phyloP scores from a whole-genome alignment of 2,113 vertebrate genomes.

The Neolamprologus modestus region DNA sequence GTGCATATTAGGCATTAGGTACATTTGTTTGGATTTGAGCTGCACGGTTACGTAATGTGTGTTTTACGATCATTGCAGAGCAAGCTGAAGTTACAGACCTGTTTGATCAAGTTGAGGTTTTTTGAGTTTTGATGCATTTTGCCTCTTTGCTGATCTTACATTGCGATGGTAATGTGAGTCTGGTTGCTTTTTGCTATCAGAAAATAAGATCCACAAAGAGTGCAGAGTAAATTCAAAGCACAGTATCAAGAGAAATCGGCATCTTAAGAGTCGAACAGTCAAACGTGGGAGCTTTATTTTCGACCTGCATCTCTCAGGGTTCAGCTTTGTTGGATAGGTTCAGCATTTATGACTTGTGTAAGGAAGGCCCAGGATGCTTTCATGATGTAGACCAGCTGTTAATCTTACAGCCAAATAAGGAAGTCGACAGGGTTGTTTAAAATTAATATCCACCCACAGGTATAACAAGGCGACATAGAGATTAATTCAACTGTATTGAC shows the following conservation, averaged over 20 bases:
- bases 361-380: not conserved
- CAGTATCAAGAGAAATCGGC: not conserved
- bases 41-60: not conserved
- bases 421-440: not conserved
- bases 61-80: not conserved
- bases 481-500: not conserved
- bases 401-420: not conserved
- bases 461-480: not conserved
- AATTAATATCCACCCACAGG: not conserved
- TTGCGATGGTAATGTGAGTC: not conserved
- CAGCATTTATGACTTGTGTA: not conserved
- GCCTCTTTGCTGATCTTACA: not conserved
- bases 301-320: not conserved
- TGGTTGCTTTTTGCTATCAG: not conserved
- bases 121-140: not conserved
- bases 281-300: not conserved
- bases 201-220: not conserved
- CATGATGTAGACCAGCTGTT: not conserved
- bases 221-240: not conserved
- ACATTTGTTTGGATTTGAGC: not conserved
- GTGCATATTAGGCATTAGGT: not conserved
- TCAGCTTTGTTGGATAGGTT: not conserved
- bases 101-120: not conserved
- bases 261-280: not conserved
- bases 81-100: not conserved